These are phyloP conservation scores for Nothura maculosa DNA, from an alignment of 2,797 vertebrate species.

Conservation along the genomic window DNA sequence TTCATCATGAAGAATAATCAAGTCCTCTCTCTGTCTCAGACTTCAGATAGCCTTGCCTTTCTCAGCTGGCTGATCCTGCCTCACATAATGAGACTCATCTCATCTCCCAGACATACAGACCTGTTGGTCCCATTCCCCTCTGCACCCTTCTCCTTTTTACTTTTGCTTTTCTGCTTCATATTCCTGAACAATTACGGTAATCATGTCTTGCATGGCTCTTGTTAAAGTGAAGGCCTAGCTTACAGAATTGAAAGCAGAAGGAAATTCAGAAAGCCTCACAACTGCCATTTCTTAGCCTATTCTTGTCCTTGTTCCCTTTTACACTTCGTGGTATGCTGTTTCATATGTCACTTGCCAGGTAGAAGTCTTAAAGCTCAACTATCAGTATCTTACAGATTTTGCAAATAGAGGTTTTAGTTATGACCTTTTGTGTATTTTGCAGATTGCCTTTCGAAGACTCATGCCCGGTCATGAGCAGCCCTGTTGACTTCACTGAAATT, in stretches of 20 bases:
- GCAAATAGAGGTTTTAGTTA: not conserved
- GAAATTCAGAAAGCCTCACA: not conserved
- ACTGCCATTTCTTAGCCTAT: not conserved
- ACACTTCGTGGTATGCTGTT: not conserved
- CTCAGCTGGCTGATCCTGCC: slow-evolving; percentile 5
- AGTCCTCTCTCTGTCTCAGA: not conserved
- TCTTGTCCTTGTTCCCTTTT: not conserved
- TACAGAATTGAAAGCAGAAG: not conserved
- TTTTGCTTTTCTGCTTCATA: not conserved
- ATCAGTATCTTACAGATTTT: not conserved
- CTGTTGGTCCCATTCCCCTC: not conserved
- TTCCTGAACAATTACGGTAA: not conserved
- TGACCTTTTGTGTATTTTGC: not conserved
- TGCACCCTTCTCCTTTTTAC: not conserved
- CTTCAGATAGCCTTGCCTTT: slow-evolving; percentile 6
- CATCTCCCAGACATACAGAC: not conserved
- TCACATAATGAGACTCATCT: slow-evolving; percentile 7
- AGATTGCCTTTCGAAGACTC: not conserved
- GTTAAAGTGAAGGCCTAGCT: not conserved
- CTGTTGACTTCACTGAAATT: not conserved
- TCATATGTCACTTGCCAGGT: not conserved
- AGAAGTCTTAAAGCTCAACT: not conserved
- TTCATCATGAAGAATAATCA: slow-evolving; percentile 66
- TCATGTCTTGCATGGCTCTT: not conserved
- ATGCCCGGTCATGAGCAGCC: not conserved